Percentiles rank a stretch among this genome's conserved stretches.
phyloP scores from a whole-genome alignment of 2,888 invertebrate genomes.

The Helobdella robusta region DNA sequence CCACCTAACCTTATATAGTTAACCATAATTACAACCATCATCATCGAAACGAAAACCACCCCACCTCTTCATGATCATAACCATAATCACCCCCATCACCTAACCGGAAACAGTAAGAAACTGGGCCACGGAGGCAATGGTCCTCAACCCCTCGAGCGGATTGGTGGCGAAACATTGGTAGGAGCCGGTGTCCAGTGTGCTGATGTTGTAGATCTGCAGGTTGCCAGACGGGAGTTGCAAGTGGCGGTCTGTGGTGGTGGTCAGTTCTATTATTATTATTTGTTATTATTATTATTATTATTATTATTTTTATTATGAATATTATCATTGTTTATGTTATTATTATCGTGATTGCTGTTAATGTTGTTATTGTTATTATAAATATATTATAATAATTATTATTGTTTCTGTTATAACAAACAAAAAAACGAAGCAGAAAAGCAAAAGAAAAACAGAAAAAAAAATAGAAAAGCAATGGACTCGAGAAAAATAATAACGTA shows the following conservation, averaged over 20 bases:
- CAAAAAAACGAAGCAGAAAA: too few species aligned
- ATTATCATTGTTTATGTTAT: too few species aligned
- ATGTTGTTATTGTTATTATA: too few species aligned
- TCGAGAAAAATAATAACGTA: background rate
- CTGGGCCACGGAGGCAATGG: background rate
- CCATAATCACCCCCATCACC: background rate
- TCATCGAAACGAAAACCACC: background rate
- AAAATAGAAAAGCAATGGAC: background rate
- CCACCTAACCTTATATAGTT: too few species aligned
- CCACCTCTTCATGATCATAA: background rate
- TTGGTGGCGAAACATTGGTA: conserved; percentile 21
- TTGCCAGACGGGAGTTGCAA: conserved; percentile 20
- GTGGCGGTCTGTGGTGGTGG: conserved; percentile 16
- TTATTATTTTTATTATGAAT: background rate
- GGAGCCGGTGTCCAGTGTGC: background rate
- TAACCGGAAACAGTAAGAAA: background rate
- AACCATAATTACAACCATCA: background rate
- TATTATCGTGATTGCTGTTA: too few species aligned
- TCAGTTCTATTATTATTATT: background rate
- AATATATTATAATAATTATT: too few species aligned
- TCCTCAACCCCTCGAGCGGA: background rate
- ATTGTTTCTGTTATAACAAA: too few species aligned
- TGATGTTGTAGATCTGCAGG: conserved; percentile 23
- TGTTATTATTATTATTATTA: background rate
- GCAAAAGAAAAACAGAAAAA: too few species aligned